These are phyloP conservation scores for Hylia prasina DNA, from an alignment of 2,113 vertebrate genomes.

Conservation along the genomic window DNA sequence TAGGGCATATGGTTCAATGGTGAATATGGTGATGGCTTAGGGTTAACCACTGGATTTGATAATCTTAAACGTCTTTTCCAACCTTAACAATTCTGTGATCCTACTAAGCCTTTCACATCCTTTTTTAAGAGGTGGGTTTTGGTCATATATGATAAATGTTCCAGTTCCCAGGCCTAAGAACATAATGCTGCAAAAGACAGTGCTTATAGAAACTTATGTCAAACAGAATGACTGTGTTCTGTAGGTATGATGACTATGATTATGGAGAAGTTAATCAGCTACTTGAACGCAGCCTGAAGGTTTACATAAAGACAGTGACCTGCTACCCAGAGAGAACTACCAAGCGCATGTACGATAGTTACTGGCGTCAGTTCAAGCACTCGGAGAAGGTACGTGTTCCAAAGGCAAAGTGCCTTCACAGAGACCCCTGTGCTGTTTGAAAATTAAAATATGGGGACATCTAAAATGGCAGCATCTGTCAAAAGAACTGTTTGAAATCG, in stretches of 20 bases:
- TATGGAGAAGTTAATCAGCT: slow-evolving; percentile 87
- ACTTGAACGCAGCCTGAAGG: slow-evolving; percentile 86
- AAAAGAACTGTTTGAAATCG: not conserved
- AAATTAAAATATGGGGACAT: not conserved
- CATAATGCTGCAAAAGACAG: not conserved
- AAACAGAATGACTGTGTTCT: not conserved
- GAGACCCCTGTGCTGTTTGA: not conserved
- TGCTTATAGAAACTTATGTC: not conserved
- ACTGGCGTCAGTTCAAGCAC: slow-evolving; percentile 86
- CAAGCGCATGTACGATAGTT: slow-evolving; percentile 85
- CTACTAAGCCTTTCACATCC: not conserved
- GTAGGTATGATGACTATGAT: slow-evolving; percentile 86
- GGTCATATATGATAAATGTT: not conserved
- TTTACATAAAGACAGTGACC: slow-evolving; percentile 89
- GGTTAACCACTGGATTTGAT: not conserved
- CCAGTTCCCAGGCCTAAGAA: not conserved
- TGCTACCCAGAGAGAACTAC: slow-evolving; percentile 87
- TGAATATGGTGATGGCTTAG: not conserved
- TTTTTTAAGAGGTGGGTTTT: not conserved
- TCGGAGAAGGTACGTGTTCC: slow-evolving; percentile 78
- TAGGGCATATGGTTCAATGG: not conserved
- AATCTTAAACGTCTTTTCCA: not conserved
- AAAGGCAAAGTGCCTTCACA: not conserved
- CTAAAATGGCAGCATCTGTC: not conserved
- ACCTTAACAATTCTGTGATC: not conserved